Conservation (phyloP, 2,797 vertebrate genomes). For the Xiphophorus birchmanni region DNA sequence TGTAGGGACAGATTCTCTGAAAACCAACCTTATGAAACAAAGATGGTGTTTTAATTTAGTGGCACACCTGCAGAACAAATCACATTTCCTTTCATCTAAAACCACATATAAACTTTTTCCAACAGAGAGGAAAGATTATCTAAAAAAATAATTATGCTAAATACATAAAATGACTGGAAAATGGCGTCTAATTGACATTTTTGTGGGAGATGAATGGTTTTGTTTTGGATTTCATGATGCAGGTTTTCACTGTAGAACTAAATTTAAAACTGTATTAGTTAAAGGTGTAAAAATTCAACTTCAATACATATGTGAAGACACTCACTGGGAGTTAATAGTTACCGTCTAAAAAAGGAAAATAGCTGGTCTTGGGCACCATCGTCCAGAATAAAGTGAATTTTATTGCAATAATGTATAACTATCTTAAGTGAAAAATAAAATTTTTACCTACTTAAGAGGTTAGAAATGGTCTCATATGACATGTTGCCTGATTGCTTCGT, state of each 20-base stretch:
- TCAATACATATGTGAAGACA: neutral
- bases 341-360: neutral
- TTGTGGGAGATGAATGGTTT: neutral
- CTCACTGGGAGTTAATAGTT: neutral
- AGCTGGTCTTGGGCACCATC: neutral
- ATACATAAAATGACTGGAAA: neutral
- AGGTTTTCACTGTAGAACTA: neutral
- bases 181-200: neutral
- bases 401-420: neutral
- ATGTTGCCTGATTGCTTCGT: neutral
- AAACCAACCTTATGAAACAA: slow-evolving; percentile 5
- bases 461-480: neutral
- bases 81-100: neutral
- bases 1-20: neutral
- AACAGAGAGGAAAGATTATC: neutral
- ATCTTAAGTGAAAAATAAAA: neutral
- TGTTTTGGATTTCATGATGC: neutral
- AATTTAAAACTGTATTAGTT: slow-evolving; percentile 1
- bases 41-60: slow-evolving; percentile 28
- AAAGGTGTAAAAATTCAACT: neutral
- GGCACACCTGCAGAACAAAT: slow-evolving; percentile 27
- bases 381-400: neutral
- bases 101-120: neutral
- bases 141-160: neutral
- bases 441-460: neutral